Conservation (phyloP, 2,113 vertebrate genomes). For the Nibea coibor region DNA sequence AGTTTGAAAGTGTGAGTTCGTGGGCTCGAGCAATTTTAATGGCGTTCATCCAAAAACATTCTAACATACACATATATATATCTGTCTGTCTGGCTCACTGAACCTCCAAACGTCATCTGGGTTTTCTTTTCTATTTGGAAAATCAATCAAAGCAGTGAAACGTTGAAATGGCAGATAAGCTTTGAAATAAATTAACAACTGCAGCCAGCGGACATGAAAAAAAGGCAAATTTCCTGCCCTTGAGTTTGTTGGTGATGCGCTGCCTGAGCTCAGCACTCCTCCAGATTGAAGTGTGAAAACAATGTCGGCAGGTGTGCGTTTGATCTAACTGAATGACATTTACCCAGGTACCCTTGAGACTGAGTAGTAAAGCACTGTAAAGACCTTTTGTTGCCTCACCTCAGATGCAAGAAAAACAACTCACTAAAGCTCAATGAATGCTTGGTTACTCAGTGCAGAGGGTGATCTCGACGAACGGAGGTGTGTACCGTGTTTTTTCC, state of each 20-base stretch:
- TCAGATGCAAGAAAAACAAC: conserved; percentile 49
- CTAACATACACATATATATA: neutral
- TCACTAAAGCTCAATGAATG: conserved; percentile 44
- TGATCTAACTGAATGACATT: conserved; percentile 73
- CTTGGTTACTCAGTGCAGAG: conserved; percentile 32
- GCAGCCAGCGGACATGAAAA: conserved; percentile 59
- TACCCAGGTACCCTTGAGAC: conserved; percentile 71
- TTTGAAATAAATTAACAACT: conserved; percentile 62
- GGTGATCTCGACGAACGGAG: conserved; percentile 24
- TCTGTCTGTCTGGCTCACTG: conserved; percentile 3
- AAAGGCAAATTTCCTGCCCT: conserved; percentile 74
- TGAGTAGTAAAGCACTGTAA: conserved; percentile 57
- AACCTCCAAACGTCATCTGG: conserved; percentile 27
- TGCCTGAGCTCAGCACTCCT: conserved; percentile 54
- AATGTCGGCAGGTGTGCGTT: conserved; percentile 74
- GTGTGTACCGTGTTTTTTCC: conserved; percentile 15
- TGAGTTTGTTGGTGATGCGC: conserved; percentile 67
- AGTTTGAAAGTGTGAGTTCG: conserved; percentile 27
- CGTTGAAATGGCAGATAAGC: conserved; percentile 57
- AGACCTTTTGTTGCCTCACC: conserved; percentile 68
- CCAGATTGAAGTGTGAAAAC: conserved; percentile 66
- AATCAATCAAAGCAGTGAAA: conserved; percentile 66
- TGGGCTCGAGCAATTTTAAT: conserved; percentile 24
- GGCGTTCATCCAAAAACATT: conserved; percentile 20
- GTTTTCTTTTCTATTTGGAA: conserved; percentile 45